A percentile compares a stretch with the other conserved stretches of the same genome.
These are phyloP conservation scores for Drosophila micromelanica DNA, from an alignment of 1,140 invertebrate species.

Conservation along the genomic window DNA sequence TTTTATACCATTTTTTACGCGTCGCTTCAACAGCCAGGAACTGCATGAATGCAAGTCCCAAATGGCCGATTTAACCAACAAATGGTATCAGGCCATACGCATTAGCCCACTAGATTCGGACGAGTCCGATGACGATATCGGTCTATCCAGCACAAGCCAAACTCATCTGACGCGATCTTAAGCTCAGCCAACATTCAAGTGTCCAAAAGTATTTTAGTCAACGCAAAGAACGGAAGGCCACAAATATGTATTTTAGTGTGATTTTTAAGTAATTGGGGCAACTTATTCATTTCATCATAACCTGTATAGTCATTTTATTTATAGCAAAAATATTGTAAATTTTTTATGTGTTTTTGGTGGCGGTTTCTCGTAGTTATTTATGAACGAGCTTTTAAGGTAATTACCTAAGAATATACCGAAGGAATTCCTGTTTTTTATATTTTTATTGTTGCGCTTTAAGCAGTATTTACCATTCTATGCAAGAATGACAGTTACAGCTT, in stretches of 20 bases:
- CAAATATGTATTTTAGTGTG: background rate
- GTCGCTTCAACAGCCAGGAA: constrained; percentile 97
- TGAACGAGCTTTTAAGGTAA: background rate
- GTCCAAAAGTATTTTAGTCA: constrained; percentile 46
- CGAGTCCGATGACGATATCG: constrained; percentile 85
- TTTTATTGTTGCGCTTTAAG: constrained; percentile 33
- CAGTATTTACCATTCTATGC: constrained; percentile 49
- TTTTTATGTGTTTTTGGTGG: background rate
- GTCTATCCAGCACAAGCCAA: constrained; percentile 74
- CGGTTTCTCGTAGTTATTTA: constrained; percentile 12
- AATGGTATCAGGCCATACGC: constrained; percentile 97
- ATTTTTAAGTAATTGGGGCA: background rate
- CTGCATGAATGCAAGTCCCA: constrained; percentile 97
- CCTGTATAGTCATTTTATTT: constrained; percentile 1
- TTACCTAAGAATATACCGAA: background rate
- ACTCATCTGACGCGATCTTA: constrained; percentile 71
- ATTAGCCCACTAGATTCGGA: constrained; percentile 90
- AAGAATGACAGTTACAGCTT: constrained; percentile 17
- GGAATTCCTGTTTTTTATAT: constrained; percentile 4
- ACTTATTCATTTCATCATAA: background rate
- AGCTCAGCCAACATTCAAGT: constrained; percentile 6
- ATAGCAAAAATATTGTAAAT: background rate
- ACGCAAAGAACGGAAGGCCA: background rate
- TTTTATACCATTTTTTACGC: constrained; percentile 97
- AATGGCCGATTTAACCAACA: constrained; percentile 97